These are phyloP conservation scores for Podarcis lilfordi DNA, from an alignment of 2,797 vertebrate species.

Conservation along the genomic window DNA sequence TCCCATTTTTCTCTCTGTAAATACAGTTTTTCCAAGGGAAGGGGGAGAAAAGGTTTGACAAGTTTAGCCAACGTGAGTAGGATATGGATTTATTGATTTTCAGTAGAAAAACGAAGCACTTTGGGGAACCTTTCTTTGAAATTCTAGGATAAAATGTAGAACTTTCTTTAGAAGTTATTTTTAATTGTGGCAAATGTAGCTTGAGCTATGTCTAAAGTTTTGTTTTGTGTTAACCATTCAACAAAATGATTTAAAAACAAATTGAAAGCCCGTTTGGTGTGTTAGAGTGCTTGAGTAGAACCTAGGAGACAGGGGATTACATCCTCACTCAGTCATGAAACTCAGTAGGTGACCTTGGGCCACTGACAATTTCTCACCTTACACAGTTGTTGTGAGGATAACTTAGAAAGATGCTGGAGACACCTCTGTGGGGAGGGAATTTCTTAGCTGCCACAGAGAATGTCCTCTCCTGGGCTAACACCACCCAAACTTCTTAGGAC, in stretches of 20 bases:
- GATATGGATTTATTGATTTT: background rate
- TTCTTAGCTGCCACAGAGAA: too few species aligned
- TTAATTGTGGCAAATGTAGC: background rate
- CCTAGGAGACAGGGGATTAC: too few species aligned
- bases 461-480: too few species aligned
- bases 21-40: constrained; percentile 42
- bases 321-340: too few species aligned
- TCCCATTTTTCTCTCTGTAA: constrained; percentile 48
- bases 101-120: background rate
- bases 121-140: background rate
- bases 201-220: background rate
- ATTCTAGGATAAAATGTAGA: background rate
- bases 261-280: background rate
- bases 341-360: too few species aligned
- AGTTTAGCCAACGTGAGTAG: background rate
- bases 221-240: background rate
- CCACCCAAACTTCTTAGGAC: too few species aligned
- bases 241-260: background rate
- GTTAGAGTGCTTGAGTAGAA: too few species aligned
- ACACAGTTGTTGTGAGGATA: too few species aligned
- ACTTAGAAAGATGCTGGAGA: too few species aligned
- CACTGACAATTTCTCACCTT: too few species aligned
- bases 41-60: background rate
- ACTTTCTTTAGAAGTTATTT: background rate
- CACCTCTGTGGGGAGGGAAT: too few species aligned